phyloP scores from a whole-genome alignment of 1,140 invertebrate genomes.

The Drosophila mauritiana region DNA sequence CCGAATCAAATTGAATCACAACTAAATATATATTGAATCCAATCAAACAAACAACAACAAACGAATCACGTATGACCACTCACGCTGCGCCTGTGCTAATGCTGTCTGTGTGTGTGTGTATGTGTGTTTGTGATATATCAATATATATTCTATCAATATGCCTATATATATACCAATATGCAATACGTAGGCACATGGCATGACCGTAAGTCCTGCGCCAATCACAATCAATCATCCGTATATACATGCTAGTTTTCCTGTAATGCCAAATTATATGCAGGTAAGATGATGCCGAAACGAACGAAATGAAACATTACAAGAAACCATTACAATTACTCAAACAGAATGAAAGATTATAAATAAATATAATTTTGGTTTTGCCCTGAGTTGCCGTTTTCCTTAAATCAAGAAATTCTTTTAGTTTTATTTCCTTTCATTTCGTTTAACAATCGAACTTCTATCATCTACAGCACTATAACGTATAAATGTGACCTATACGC shows the following conservation, averaged over 20 bases:
- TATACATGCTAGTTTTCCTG: conserved; percentile 85
- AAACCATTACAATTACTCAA: conserved; percentile 17
- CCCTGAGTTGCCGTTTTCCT: conserved; percentile 41
- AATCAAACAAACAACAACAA: conserved; percentile 51
- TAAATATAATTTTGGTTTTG: conserved; percentile 48
- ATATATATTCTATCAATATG: conserved; percentile 55
- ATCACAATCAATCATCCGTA: conserved; percentile 85
- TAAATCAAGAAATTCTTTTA: conserved; percentile 27
- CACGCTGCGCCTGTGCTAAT: conserved; percentile 72
- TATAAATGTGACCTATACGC: conserved; percentile 29
- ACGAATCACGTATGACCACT: conserved; percentile 46
- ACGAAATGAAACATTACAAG: conserved; percentile 35
- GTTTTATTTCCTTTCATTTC: conserved; percentile 11
- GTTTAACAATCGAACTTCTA: conserved; percentile 33
- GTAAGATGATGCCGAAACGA: conserved; percentile 73
- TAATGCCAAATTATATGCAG: conserved; percentile 85
- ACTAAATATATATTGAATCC: conserved; percentile 53
- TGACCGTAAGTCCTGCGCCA: conserved; percentile 85
- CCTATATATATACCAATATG: conserved; percentile 55
- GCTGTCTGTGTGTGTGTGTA: conserved; percentile 66
- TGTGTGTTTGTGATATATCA: conserved; percentile 56
- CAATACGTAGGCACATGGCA: conserved; percentile 83
- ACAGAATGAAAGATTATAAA: conserved; percentile 37
- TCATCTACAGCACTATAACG: conserved; percentile 47
- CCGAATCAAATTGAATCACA: conserved; percentile 42